Percentiles rank a stretch among this genome's conserved stretches.
Conservation (phyloP, 2,113 vertebrate species). For the Kryptolebias marmoratus region DNA sequence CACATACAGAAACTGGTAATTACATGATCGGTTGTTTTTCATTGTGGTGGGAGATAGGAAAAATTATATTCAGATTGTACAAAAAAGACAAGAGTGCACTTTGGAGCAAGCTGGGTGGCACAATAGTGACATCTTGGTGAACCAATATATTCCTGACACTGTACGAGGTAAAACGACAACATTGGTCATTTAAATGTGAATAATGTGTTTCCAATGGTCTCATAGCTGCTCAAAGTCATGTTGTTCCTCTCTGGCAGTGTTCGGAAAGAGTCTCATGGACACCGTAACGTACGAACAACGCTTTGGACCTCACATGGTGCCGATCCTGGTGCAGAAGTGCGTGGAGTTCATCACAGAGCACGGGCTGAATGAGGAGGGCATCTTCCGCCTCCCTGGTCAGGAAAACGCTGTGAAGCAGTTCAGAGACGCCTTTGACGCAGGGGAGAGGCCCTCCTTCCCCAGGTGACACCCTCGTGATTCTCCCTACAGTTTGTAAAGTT, state of each 20-base stretch:
- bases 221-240: neutral
- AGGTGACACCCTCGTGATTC: constrained; percentile 71
- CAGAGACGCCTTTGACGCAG: constrained; percentile 91
- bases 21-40: too few species aligned
- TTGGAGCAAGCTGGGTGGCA: too few species aligned
- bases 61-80: too few species aligned
- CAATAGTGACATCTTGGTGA: too few species aligned
- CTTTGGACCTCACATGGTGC: constrained; percentile 87
- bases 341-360: constrained; percentile 89
- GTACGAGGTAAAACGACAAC: neutral
- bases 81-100: too few species aligned
- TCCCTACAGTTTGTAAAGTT: too few species aligned
- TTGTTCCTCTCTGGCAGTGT: constrained; percentile 73
- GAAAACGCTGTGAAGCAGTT: constrained; percentile 94
- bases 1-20: too few species aligned
- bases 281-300: constrained; percentile 89
- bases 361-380: constrained; percentile 89
- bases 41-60: too few species aligned
- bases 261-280: constrained; percentile 88
- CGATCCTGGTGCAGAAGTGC: constrained; percentile 92
- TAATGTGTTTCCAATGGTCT: neutral
- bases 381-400: constrained; percentile 96
- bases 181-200: neutral
- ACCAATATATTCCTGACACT: too few species aligned
- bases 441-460: constrained; percentile 92